These are phyloP conservation scores for Pangasius larnaudii DNA, from an alignment of 2,797 vertebrate species.

Conservation along the genomic window DNA sequence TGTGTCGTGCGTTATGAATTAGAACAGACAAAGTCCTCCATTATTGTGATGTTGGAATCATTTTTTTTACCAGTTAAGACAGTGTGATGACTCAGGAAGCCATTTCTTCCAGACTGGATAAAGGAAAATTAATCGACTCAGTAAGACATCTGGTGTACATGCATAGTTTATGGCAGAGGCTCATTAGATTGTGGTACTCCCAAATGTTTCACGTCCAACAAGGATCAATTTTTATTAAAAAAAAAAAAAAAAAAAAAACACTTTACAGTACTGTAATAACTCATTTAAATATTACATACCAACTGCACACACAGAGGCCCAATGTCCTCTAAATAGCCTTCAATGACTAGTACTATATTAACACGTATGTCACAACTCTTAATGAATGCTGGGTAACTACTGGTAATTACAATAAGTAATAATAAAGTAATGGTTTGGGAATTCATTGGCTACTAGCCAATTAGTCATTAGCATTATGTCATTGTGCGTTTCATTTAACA, in stretches of 20 bases:
- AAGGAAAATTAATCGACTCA: conserved; percentile 6
- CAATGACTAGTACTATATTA: too few relatives aligned
- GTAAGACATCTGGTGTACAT: background rate
- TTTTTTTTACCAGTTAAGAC: conserved; percentile 1
- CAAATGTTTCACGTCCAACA: background rate
- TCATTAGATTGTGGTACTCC: background rate
- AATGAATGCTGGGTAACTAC: background rate
- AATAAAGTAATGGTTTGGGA: background rate
- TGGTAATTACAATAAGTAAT: background rate
- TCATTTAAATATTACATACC: background rate
- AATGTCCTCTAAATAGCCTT: background rate
- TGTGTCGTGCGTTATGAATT: background rate
- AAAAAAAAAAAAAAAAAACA: background rate
- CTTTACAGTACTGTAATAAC: background rate
- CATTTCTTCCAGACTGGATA: conserved; percentile 3
- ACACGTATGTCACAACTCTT: background rate
- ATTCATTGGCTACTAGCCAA: background rate
- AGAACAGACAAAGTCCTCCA: background rate
- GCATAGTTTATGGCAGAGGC: background rate
- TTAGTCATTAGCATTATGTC: background rate
- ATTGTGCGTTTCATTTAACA: background rate
- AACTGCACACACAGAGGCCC: background rate
- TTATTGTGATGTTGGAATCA: background rate
- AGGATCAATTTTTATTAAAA: background rate
- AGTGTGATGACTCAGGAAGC: background rate